Evolutionary conservation across 2,797 vertebrate genomes (phyloP).

Genomic region (Adelosebastes latens): DNA sequence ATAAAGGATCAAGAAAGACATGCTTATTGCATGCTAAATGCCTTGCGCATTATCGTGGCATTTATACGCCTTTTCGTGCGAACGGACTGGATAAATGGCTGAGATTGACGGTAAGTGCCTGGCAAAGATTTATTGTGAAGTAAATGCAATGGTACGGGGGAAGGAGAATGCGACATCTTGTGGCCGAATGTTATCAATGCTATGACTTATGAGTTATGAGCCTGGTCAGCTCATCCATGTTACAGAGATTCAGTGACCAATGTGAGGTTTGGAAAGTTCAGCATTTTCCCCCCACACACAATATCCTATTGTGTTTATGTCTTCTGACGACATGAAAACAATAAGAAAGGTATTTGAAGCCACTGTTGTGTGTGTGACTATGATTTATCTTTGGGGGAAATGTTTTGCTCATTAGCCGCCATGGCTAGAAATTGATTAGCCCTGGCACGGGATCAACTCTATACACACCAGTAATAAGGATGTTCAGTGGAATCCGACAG

Average conservation of each 20-base stretch:
- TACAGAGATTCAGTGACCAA: not conserved
- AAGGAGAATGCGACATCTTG: no score
- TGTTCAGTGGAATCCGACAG: conserved; percentile 5
- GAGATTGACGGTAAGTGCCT: no score
- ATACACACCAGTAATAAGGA: conserved; percentile 26
- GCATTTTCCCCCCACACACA: not conserved
- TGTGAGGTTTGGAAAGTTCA: not conserved
- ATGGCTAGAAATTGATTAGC: not conserved
- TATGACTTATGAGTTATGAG: no score
- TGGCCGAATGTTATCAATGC: no score
- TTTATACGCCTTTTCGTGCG: no score
- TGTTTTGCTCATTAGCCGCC: conserved; percentile 22
- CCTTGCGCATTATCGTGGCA: no score
- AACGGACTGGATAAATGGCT: no score
- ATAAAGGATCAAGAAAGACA: no score
- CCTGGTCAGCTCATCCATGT: conserved; percentile 2
- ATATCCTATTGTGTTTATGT: not conserved
- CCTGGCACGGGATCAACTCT: conserved; percentile 3
- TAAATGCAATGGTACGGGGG: no score
- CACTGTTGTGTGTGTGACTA: not conserved
- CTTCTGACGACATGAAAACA: conserved; percentile 2
- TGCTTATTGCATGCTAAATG: no score
- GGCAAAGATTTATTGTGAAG: no score
- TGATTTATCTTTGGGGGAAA: conserved; percentile 4
- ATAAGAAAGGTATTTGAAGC: not conserved